These are phyloP conservation scores for Apis florea DNA, from an alignment of 1,140 invertebrate species.

Conservation along the genomic window DNA sequence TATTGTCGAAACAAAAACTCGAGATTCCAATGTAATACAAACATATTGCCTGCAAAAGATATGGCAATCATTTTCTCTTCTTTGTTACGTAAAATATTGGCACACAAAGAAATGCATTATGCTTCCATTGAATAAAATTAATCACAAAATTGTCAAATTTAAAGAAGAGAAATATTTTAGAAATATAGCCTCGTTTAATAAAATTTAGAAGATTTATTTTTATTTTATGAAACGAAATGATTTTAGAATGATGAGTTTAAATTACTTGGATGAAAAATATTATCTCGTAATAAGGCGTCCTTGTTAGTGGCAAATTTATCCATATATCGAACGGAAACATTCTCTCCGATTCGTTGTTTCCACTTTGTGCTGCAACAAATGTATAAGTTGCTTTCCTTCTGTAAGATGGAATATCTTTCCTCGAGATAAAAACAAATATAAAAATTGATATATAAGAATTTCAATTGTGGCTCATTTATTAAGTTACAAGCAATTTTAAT, in stretches of 20 bases:
- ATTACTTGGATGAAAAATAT: conserved; percentile 50
- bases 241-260: not conserved
- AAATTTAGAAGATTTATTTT: no score
- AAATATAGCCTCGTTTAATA: not conserved
- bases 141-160: no score
- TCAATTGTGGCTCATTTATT: no score
- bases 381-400: not conserved
- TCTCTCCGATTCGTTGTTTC: conserved; percentile 44
- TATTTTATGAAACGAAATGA: not conserved
- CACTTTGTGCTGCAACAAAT: conserved; percentile 8
- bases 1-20: conserved; percentile 63
- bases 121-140: no score
- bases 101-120: no score
- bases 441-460: no score
- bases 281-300: conserved; percentile 54
- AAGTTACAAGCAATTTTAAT: no score
- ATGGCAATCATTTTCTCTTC: no score
- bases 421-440: no score
- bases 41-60: conserved; percentile 39
- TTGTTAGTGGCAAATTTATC: conserved; percentile 33
- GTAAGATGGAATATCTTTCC: no score
- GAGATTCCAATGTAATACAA: conserved; percentile 45
- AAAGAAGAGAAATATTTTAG: no score
- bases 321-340: conserved; percentile 56
- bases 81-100: not conserved